These are phyloP conservation scores for Callyntrura guangdongensis DNA, from an alignment of 2,888 invertebrate species.

Conservation along the genomic window DNA sequence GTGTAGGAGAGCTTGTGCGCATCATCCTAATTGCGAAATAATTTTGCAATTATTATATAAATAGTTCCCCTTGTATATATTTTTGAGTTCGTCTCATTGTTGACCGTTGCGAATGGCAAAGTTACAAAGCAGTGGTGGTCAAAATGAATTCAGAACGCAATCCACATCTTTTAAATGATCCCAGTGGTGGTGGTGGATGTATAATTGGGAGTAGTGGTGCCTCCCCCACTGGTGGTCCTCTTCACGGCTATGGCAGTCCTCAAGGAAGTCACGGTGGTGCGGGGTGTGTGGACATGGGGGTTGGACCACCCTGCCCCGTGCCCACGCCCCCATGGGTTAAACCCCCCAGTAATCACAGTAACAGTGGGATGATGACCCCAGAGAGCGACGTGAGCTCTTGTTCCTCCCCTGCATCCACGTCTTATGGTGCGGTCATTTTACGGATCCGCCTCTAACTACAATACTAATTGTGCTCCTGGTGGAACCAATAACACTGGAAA, in stretches of 20 bases:
- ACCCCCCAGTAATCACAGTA: conserved; percentile 67
- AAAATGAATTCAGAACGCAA: conserved; percentile 71
- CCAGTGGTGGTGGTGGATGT: conserved; percentile 69
- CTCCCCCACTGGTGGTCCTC: conserved; percentile 38
- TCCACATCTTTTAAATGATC: conserved; percentile 69
- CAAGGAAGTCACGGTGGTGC: conserved; percentile 66
- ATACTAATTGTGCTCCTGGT: conserved; percentile 43
- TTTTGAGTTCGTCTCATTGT: too few species aligned
- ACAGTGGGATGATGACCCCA: conserved; percentile 77
- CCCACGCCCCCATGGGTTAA: conserved; percentile 82
- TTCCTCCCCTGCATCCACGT: conserved; percentile 70
- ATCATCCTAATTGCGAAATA: neutral
- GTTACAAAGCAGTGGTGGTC: conserved; percentile 54
- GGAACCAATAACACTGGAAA: conserved; percentile 49
- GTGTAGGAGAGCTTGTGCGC: conserved; percentile 34
- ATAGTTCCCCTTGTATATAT: too few species aligned
- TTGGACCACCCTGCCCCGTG: conserved; percentile 75
- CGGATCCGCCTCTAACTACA: conserved; percentile 67
- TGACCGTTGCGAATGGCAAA: conserved; percentile 70
- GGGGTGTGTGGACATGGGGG: conserved; percentile 61
- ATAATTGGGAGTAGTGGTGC: conserved; percentile 65
- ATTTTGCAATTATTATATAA: neutral
- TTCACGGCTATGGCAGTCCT: conserved; percentile 73
- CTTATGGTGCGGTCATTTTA: conserved; percentile 79
- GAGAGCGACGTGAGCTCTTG: conserved; percentile 76